Evolutionary conservation across 2,113 vertebrate genomes (phyloP).

Genomic region (Fregetta grallaria): DNA sequence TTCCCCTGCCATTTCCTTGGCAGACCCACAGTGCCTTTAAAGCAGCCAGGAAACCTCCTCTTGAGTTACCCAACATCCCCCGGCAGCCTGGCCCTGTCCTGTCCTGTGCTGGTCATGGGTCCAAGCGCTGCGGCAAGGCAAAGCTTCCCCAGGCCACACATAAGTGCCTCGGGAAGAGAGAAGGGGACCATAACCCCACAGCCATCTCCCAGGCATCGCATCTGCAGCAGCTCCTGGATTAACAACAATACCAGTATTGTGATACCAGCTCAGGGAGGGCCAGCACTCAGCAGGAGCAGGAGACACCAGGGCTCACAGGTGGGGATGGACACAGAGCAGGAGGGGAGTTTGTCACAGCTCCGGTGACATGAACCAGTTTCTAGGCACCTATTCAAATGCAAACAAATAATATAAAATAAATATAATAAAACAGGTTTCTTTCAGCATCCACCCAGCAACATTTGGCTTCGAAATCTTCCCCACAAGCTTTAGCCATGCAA

Average conservation of each 20-base stretch:
- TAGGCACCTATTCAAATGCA: not conserved
- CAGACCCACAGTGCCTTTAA: not conserved
- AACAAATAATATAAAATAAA: not conserved
- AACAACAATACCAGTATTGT: rapidly evolving
- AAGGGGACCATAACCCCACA: not conserved
- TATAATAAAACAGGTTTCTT: not conserved
- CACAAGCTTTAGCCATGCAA: not conserved
- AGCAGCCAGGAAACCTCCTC: not conserved
- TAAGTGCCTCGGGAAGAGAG: not conserved
- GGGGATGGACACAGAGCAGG: not conserved
- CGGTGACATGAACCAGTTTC: not conserved
- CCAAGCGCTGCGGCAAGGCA: not conserved
- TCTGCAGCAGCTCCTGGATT: not conserved
- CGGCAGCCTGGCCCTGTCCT: too few species aligned
- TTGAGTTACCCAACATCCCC: not conserved
- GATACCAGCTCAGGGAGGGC: not conserved
- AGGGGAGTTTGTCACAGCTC: not conserved
- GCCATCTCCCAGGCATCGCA: not conserved
- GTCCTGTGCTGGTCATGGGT: not conserved
- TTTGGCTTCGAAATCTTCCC: not conserved
- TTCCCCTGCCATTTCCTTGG: not conserved
- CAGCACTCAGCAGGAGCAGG: not conserved
- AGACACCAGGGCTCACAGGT: not conserved
- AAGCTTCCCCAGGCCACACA: not conserved
- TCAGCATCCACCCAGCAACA: not conserved